Percentiles rank a stretch among this genome's conserved stretches.
phyloP scores from a whole-genome alignment of 2,113 vertebrate species.

The Lanius collurio region DNA sequence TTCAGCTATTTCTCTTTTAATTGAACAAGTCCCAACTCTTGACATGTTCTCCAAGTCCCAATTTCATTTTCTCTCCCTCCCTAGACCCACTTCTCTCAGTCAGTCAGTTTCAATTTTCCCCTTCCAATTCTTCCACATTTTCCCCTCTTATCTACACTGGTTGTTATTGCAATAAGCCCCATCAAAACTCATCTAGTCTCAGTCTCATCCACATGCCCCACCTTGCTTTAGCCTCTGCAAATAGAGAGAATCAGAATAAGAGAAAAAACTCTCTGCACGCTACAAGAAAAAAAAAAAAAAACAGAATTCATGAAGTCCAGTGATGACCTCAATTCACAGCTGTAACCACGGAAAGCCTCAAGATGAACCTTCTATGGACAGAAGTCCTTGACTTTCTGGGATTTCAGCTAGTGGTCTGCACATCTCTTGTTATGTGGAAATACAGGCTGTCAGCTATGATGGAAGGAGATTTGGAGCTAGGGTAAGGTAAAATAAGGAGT shows the following conservation, averaged over 20 bases:
- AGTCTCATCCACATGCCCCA: fast-evolving
- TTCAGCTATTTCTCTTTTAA: background rate
- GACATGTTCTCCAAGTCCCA: background rate
- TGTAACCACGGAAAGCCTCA: background rate
- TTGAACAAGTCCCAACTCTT: background rate
- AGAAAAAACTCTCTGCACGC: background rate
- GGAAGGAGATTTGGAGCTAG: background rate
- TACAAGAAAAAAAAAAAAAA: background rate
- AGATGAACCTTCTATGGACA: background rate
- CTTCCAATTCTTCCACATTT: background rate
- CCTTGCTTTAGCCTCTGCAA: background rate
- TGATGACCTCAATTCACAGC: background rate
- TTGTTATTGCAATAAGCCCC: background rate
- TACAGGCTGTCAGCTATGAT: background rate
- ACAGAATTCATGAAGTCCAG: background rate
- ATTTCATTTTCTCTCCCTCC: background rate
- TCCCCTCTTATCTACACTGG: background rate
- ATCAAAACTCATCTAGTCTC: background rate
- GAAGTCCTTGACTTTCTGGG: background rate
- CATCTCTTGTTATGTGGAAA: background rate
- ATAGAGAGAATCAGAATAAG: background rate
- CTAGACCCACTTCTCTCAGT: background rate
- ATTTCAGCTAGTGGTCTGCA: background rate
- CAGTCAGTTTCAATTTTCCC: background rate
- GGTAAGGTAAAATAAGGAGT: background rate